phyloP scores from a whole-genome alignment of 1,140 invertebrate genomes.

The Pseudomyrmex flavicornis region DNA sequence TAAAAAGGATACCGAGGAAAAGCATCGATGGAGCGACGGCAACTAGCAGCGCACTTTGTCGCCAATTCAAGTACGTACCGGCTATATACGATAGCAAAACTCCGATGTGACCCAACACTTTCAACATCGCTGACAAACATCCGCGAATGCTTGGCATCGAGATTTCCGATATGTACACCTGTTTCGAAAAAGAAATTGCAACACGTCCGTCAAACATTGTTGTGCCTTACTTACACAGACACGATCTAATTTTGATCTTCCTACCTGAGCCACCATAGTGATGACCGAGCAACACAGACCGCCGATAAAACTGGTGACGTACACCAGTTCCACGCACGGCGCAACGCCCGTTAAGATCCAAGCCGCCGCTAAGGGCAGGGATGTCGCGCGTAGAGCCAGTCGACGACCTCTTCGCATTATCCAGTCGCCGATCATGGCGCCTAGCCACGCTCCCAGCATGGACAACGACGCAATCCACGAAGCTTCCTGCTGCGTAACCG shows the following conservation, averaged over 20 bases:
- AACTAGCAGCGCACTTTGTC: slow-evolving; percentile 91
- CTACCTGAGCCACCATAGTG: slow-evolving; percentile 91
- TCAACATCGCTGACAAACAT: slow-evolving; percentile 93
- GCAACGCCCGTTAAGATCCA: slow-evolving; percentile 92
- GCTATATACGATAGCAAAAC: slow-evolving; percentile 92
- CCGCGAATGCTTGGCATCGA: slow-evolving; percentile 94
- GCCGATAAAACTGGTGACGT: slow-evolving; percentile 91
- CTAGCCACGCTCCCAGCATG: slow-evolving; percentile 91
- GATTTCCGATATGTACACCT: slow-evolving; percentile 96
- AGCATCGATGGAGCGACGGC: slow-evolving; percentile 90
- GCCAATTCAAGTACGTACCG: slow-evolving; percentile 93
- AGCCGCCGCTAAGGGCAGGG: slow-evolving; percentile 90
- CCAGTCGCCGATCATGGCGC: slow-evolving; percentile 90
- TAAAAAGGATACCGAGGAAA: slow-evolving; percentile 89
- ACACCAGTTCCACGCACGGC: slow-evolving; percentile 91
- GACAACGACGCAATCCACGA: slow-evolving; percentile 93
- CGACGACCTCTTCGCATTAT: slow-evolving; percentile 91
- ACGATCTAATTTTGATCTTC: not conserved
- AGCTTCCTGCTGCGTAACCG: slow-evolving; percentile 90
- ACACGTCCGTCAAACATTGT: not conserved
- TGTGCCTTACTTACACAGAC: not conserved
- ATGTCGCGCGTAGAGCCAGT: slow-evolving; percentile 88
- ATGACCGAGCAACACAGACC: slow-evolving; percentile 93
- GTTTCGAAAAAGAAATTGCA: not conserved
- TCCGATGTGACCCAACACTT: slow-evolving; percentile 94